Evolutionary conservation across 2,888 invertebrate genomes (phyloP), one percentile per base, ranked within the genome.

Genomic region (Ferrisia virgata): DNA sequence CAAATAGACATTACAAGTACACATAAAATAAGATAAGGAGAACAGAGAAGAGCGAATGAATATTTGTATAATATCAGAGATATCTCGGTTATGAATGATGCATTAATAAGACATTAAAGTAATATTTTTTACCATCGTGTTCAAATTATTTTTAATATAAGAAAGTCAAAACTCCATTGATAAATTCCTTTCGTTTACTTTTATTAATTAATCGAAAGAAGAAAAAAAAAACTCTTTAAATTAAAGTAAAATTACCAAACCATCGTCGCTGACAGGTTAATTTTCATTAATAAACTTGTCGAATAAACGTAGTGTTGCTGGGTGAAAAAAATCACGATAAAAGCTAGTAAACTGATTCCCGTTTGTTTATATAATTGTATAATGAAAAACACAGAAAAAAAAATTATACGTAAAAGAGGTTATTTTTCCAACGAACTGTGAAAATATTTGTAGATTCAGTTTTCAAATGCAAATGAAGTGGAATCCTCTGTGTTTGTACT

Each of bases 381-480:
- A 53, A 80, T 53, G 80, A 33, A 80, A 80, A 80, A 80, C 53
- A 43, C 40, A 47, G 6, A 79, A n/a, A 79, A 80, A 80, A 80
- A 80, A 80, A 80, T 80, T 80, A 47, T 28, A 39, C 15, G 28
- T 28, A 28, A 15, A 47, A 33, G 31, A 80, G 80, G 40, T 79
- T 80, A 80, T 80, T 80, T 53, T 80, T 80, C 31, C 80, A 80
- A 80, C 80, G 53, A 53, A 47, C 80, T 47, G 47, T 53, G 80
- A 43, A 80, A 47, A 80, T 80, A 80, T 53, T 80, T 80, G 47
- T 43, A 53, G 80, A 80, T 80, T 80, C 53, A 53, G 43, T 43
- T 80, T 80, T 80, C 80, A 80, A 80, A 80, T 80, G 80, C 80
- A 80, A 80, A 80, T 80, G 43, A 80, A 43, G 22, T 47, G 43